These are phyloP conservation scores for Telenomus remus DNA, from an alignment of 1,140 invertebrate genomes.

Conservation along the genomic window DNA sequence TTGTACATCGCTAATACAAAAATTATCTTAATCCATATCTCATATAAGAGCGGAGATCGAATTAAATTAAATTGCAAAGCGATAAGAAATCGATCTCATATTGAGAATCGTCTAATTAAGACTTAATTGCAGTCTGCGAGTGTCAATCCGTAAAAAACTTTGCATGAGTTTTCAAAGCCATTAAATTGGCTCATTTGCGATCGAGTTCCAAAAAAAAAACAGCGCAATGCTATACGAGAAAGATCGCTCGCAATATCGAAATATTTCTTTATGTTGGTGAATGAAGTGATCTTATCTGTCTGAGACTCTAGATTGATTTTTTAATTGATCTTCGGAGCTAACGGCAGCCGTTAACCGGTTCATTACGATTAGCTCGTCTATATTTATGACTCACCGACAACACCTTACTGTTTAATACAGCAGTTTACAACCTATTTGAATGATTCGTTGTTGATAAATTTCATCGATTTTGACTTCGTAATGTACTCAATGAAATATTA, in stretches of 20 bases:
- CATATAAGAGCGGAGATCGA: background rate
- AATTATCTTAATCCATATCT: background rate
- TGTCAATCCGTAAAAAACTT: slow-evolving; percentile 34
- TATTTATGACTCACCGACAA: slow-evolving; percentile 37
- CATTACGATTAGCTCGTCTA: slow-evolving; percentile 52
- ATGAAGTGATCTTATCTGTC: slow-evolving; percentile 71
- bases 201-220: slow-evolving; percentile 42
- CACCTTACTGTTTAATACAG: slow-evolving; percentile 43
- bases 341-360: slow-evolving; percentile 54
- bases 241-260: slow-evolving; percentile 57
- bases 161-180: slow-evolving; percentile 48
- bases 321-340: slow-evolving; percentile 67
- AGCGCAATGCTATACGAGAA: slow-evolving; percentile 29
- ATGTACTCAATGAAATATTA: no score
- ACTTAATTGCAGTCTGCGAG: slow-evolving; percentile 45
- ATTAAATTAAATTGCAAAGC: background rate
- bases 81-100: background rate
- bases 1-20: background rate
- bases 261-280: slow-evolving; percentile 62
- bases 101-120: slow-evolving; percentile 38
- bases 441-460: slow-evolving; percentile 49
- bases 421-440: slow-evolving; percentile 29
- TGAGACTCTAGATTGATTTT: slow-evolving; percentile 64
- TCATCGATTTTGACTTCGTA: no score
- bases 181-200: slow-evolving; percentile 36